Evolutionary conservation across 2,797 vertebrate species (phyloP).

Genomic region (Thalassophryne amazonica): DNA sequence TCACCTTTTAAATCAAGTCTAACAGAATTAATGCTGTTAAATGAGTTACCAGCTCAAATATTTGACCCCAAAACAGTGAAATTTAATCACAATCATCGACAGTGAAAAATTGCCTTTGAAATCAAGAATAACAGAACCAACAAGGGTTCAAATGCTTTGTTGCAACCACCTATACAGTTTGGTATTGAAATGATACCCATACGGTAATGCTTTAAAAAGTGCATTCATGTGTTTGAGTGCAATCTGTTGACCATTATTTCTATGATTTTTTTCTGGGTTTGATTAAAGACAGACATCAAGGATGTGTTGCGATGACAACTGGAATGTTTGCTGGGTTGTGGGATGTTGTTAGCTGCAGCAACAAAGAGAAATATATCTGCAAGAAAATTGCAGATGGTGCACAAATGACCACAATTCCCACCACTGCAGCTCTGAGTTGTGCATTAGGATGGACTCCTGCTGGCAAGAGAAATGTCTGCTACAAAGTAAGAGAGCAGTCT

Average conservation of each 20-base stretch:
- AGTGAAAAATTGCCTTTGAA: too few species aligned
- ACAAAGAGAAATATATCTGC: slow-evolving; percentile 90
- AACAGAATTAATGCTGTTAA: too few species aligned
- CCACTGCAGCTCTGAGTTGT: slow-evolving; percentile 81
- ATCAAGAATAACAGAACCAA: too few species aligned
- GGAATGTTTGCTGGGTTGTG: slow-evolving; percentile 89
- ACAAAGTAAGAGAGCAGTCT: slow-evolving; percentile 73
- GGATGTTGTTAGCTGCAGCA: slow-evolving; percentile 87
- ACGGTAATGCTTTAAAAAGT: too few species aligned
- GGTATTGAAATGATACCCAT: too few species aligned
- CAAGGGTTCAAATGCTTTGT: too few species aligned
- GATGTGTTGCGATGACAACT: slow-evolving; percentile 94
- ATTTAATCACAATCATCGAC: too few species aligned
- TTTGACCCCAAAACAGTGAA: too few species aligned
- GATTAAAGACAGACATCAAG: slow-evolving; percentile 83
- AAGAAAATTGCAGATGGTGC: slow-evolving; percentile 85
- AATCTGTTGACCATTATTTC: neutral
- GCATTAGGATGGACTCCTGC: slow-evolving; percentile 76
- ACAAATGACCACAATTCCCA: slow-evolving; percentile 77
- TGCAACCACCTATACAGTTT: too few species aligned
- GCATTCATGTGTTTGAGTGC: neutral
- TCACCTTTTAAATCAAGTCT: too few species aligned
- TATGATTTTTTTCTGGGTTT: neutral
- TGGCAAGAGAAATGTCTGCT: slow-evolving; percentile 71
- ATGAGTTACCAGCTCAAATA: too few species aligned